phyloP scores from a whole-genome alignment of 2,888 invertebrate species.

The Neoaliturus tenellus region DNA sequence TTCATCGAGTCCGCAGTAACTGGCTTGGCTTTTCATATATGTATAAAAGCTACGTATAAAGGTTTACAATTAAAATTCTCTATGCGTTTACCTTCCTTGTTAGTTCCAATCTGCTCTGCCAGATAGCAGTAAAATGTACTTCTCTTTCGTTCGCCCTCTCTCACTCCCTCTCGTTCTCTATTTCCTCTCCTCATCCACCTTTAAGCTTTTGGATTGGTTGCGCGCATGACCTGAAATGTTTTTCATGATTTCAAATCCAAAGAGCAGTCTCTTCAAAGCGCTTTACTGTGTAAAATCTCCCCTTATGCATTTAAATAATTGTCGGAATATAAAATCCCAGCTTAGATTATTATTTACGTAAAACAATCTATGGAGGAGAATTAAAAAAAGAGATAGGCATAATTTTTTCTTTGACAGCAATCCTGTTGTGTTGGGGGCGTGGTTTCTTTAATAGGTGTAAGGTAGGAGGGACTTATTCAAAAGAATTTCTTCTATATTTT shows the following conservation, averaged over 20 bases:
- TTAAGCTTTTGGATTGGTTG: background rate
- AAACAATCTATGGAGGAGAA: background rate
- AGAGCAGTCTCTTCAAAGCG: background rate
- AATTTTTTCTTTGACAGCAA: background rate
- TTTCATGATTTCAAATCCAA: background rate
- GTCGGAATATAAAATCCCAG: background rate
- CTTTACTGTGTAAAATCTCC: no score
- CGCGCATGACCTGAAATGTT: background rate
- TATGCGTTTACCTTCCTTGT: background rate
- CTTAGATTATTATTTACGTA: background rate
- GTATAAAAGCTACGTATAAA: no score
- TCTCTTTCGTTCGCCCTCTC: background rate
- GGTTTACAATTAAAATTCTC: no score
- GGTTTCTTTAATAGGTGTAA: constrained; percentile 6
- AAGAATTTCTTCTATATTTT: no score
- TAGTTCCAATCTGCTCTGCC: background rate
- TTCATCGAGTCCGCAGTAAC: no score
- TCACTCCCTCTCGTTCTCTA: background rate
- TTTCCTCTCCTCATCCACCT: background rate
- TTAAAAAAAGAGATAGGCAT: background rate
- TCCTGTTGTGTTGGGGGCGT: background rate
- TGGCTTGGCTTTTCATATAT: no score
- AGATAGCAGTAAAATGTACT: background rate
- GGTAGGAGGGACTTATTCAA: background rate
- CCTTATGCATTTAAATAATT: no score